A percentile compares a stretch with the other conserved stretches of the same genome.
These are phyloP conservation scores for Antedon bifida DNA, from an alignment of 35 echinoderm and acorn worm genomes.

Conservation along the genomic window DNA sequence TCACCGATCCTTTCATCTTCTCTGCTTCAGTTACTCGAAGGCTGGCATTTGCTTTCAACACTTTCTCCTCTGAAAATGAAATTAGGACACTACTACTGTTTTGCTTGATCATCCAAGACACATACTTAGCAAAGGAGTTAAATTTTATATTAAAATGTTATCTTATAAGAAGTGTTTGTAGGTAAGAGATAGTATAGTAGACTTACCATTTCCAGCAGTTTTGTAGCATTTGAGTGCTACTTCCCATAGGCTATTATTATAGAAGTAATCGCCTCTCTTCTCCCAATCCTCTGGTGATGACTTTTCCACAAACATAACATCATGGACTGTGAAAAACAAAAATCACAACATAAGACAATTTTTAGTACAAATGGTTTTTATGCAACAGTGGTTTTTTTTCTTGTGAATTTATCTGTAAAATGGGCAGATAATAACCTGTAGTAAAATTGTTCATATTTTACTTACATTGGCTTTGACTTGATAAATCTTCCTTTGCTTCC, in stretches of 20 bases:
- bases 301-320: slow-evolving; percentile 34
- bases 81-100: not conserved
- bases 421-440: no score
- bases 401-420: no score
- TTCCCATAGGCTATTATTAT: slow-evolving; percentile 29
- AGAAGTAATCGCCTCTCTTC: slow-evolving; percentile 46
- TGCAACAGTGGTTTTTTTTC: no score
- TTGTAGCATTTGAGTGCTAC: slow-evolving; percentile 36
- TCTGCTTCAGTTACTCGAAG: slow-evolving; percentile 29
- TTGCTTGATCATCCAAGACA: no score
- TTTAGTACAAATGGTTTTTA: no score
- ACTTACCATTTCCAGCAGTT: slow-evolving; percentile 14
- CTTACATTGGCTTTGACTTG: not conserved
- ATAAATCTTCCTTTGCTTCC: not conserved
- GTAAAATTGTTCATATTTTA: no score
- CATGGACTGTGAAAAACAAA: not conserved
- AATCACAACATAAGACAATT: no score
- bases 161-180: not conserved
- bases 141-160: no score
- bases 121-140: no score
- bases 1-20: slow-evolving; percentile 2
- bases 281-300: slow-evolving; percentile 32
- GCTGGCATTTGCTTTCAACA: slow-evolving; percentile 5
- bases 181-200: not conserved
- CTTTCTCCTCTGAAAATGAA: slow-evolving; percentile 19